A percentile compares a stretch with the other conserved stretches of the same genome.
phyloP scores from a whole-genome alignment of 1,140 invertebrate genomes.

The Hydropsyche tenuis region DNA sequence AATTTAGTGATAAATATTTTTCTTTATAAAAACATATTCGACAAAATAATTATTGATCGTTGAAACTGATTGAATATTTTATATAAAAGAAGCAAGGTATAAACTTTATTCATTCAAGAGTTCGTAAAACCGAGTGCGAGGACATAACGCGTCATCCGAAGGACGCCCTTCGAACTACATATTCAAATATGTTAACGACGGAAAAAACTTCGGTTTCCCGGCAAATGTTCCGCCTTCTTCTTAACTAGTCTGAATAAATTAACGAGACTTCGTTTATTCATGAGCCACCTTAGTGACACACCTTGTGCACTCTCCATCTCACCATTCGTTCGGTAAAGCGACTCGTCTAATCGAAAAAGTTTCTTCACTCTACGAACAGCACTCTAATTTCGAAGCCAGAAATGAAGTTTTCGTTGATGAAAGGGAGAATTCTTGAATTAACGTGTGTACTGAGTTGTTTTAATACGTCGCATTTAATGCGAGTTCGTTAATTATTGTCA shows the following conservation, averaged over 20 bases:
- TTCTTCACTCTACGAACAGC: neutral
- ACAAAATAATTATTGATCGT: neutral
- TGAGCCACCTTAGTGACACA: neutral
- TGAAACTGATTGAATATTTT: too few species aligned
- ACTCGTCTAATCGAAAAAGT: conserved; percentile 9
- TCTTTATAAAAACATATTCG: neutral
- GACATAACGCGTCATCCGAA: too few species aligned
- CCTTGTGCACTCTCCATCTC: neutral
- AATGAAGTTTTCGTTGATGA: neutral
- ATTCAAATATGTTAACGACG: conserved; percentile 25
- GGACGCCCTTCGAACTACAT: neutral
- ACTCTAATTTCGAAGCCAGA: conserved; percentile 9
- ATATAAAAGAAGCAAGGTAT: neutral
- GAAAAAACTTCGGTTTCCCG: too few species aligned
- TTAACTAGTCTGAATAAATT: conserved; percentile 17
- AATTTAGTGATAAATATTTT: neutral
- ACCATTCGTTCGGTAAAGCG: too few species aligned
- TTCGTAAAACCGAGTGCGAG: neutral
- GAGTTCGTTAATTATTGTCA: too few species aligned
- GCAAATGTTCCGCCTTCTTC: too few species aligned
- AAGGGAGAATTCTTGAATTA: neutral
- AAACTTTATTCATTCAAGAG: neutral
- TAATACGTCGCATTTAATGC: too few species aligned
- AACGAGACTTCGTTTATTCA: conserved; percentile 18
- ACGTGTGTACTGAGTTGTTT: too few species aligned